Evolutionary conservation across 1,140 invertebrate genomes (phyloP), one percentile per base, ranked within the genome.

Genomic region (Cyclina sinensis): DNA sequence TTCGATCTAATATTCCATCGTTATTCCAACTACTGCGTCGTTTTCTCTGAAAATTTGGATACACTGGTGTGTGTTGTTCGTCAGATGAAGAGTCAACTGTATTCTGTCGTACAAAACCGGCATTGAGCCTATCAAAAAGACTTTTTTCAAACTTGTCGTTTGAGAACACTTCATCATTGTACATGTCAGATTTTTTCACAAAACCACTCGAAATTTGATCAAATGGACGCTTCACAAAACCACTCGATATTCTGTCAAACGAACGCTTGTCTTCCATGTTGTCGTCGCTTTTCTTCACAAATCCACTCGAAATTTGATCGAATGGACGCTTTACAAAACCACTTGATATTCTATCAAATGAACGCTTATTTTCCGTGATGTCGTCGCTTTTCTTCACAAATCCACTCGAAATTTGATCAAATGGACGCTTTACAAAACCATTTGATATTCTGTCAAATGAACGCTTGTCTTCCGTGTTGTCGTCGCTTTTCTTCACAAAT

Each of bases 271-370:
- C 32, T 3, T 54, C 74, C 7, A 18, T 21, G 24, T 70, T 59
- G 5, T 12, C 30, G n/a, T 84, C 81, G 73, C n/a, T 37, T 70
- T 84, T 84, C 39, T 84, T 84, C 3, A 84, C 46, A 48, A 84
- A 84, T 37, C 81, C 81, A 16, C 30, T 39, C 35, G 32, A 70
- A 35, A 70, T 12, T 37, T 32, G 65, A 70, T 65, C 59, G 9
- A 65, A 32, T 4, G 24, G 24, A 30, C 59, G n/a, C 32, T 65
- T 35, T 46, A 83, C 30, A 70, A 83, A 83, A 68, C 80, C 80
- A 59, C 57, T 80, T n/a, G 2, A 46, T 7, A 83, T 35, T 1
- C 59, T 2, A 51, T 70, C 80, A 35, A 83, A 30, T 39, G n/a
- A 1, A 0, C 80, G n/a, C 37, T 81, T 81, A 32, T 73, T n/a